A percentile compares a stretch with the other conserved stretches of the same genome.
These are phyloP conservation scores for Acronicta aceris DNA, from an alignment of 2,888 invertebrate species.

Conservation along the genomic window DNA sequence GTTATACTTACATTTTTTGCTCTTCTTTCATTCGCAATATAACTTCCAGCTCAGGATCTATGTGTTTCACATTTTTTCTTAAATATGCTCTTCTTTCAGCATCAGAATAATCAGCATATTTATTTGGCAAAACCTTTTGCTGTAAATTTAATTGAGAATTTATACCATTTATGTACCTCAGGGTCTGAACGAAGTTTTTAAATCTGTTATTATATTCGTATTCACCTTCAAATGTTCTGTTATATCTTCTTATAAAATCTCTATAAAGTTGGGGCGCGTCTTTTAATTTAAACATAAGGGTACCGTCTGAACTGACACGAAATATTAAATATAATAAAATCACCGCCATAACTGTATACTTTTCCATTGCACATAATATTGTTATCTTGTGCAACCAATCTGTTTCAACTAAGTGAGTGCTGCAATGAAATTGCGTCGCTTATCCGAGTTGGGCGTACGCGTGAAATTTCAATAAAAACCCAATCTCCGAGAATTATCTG, in stretches of 20 bases:
- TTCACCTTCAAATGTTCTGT: constrained; percentile 60
- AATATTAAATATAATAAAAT: constrained; percentile 12
- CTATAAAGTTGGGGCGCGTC: constrained; percentile 57
- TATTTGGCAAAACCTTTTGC: constrained; percentile 67
- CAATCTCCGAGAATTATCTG: constrained; percentile 52
- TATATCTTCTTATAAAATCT: constrained; percentile 58
- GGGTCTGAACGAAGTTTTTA: constrained; percentile 67
- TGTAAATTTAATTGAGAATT: constrained; percentile 58
- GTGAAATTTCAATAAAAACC: constrained; percentile 62
- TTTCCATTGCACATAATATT: constrained; percentile 39
- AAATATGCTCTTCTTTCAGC: constrained; percentile 50
- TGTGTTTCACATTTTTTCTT: constrained; percentile 35
- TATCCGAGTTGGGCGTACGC: constrained; percentile 38
- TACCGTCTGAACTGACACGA: constrained; percentile 10
- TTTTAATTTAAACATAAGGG: constrained; percentile 54
- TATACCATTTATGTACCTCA: constrained; percentile 67
- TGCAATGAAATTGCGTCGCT: constrained; percentile 44
- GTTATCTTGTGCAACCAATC: constrained; percentile 1
- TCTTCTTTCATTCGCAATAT: constrained; percentile 25
- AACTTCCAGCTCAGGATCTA: constrained; percentile 61
- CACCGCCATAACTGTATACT: constrained; percentile 29
- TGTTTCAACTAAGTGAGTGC: constrained; percentile 46
- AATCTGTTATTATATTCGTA: constrained; percentile 67
- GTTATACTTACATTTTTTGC: background rate
- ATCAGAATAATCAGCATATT: constrained; percentile 68